Conservation (phyloP, 2,113 vertebrate species). For the Girardinichthys multiradiatus region DNA sequence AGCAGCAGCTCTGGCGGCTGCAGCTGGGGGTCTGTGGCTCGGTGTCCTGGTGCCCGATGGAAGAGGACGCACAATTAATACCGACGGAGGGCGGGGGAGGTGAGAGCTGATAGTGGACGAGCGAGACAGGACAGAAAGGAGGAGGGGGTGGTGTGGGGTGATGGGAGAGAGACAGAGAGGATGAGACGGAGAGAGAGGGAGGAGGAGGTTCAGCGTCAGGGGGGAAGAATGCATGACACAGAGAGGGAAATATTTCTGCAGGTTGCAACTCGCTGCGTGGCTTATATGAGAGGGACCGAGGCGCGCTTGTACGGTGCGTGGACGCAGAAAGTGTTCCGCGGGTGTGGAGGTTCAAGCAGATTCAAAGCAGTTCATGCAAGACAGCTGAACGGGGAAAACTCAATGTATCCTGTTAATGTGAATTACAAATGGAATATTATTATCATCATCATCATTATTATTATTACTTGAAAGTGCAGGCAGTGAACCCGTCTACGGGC, state of each 20-base stretch:
- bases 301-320: background rate
- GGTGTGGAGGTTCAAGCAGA: conserved; percentile 30
- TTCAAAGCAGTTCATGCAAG: background rate
- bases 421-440: background rate
- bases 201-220: conserved; percentile 71
- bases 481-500: too few relatives aligned
- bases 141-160: conserved; percentile 14
- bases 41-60: conserved; percentile 67
- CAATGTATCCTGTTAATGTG: background rate
- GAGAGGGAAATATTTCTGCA: conserved; percentile 74
- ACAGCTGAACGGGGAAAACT: background rate
- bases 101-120: conserved; percentile 24
- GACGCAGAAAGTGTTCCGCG: background rate
- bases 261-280: conserved; percentile 69
- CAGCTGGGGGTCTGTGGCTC: conserved; percentile 29
- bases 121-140: background rate
- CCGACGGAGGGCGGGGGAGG: conserved; percentile 30
- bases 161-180: conserved; percentile 21
- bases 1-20: conserved; percentile 1
- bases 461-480: too few relatives aligned
- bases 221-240: conserved; percentile 71
- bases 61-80: conserved; percentile 73
- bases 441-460: background rate
- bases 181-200: conserved; percentile 31
- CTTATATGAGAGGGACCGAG: conserved; percentile 38